These are phyloP conservation scores for Oceanodroma leucorhoa DNA, from an alignment of 2,797 vertebrate genomes.

Conservation along the genomic window DNA sequence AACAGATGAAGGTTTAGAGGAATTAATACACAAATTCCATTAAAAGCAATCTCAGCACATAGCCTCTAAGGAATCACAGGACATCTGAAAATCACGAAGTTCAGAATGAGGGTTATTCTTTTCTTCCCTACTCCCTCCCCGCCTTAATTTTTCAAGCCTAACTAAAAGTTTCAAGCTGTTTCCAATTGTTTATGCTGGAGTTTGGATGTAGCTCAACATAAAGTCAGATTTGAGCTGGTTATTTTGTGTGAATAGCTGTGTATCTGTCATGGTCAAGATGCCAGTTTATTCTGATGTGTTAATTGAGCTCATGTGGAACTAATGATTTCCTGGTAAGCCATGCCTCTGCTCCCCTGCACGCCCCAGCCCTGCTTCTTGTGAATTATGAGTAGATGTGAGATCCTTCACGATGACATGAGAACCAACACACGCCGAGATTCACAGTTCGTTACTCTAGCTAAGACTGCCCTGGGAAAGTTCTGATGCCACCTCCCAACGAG, in stretches of 20 bases:
- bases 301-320: neutral
- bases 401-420: rapidly evolving
- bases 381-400: rapidly evolving
- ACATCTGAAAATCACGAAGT: neutral
- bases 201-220: neutral
- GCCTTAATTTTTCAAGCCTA: neutral
- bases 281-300: neutral
- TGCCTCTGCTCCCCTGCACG: neutral
- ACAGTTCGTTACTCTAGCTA: rapidly evolving
- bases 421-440: rapidly evolving
- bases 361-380: neutral
- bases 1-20: neutral
- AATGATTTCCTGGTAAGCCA: neutral
- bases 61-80: neutral
- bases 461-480: neutral
- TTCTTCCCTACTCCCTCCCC: neutral
- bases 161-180: neutral
- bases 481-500: neutral
- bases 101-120: neutral
- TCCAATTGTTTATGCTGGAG: neutral
- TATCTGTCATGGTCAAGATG: neutral
- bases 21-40: neutral
- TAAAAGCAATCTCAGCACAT: neutral
- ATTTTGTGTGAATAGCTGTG: neutral
- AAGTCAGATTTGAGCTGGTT: neutral